Evolutionary conservation across 1,140 invertebrate genomes (phyloP), one percentile per base, ranked within the genome.

Genomic region (Aphelenchoides fujianensis): DNA sequence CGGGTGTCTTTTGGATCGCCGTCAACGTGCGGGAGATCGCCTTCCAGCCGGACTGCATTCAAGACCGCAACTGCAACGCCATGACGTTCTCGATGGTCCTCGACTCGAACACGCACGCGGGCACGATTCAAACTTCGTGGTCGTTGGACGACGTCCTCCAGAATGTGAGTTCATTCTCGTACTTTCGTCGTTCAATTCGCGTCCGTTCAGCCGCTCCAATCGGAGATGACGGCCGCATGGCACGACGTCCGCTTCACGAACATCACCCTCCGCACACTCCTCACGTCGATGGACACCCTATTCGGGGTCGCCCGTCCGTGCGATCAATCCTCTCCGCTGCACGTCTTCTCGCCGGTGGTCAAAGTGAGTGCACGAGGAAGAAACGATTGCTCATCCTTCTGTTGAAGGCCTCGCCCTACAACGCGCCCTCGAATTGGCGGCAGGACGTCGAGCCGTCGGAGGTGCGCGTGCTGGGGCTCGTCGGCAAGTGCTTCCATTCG

Each of bases 91-190:
- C 63, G 0, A 12, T 66, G 16, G 12, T 37, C 7, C 36, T 66
- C 36, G 63, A 66, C 31, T 66, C 63, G 16, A 36, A 2, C 16
- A 32, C 28, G 16, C 36, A 37, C 1, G 32, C 16, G 7, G 63
- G 63, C 16, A 32, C 32, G 19, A 35, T n/a, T 16, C 63, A 66
- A 37, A 16, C 63, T 2, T 66, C 7, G 63, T 66, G 63, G 63
- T n/a, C 19, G 31, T 16, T 66, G 12, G 36, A 37, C 16, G 16
- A 66, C 23, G 36, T 66, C 12, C n/a, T 35, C n/a, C 19, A 1
- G 31, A 37, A 66, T 12, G 63, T 66, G 53, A 66, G 63, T 34
- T n/a, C n/a, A n/a, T n/a, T n/a, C n/a, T n/a, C n/a, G n/a, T n/a
- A n/a, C n/a, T n/a, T n/a, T n/a, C n/a, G n/a, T n/a, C n/a, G n/a